Evolutionary conservation across 2,113 vertebrate genomes (phyloP).

Genomic region (Pyxicephalus adspersus): DNA sequence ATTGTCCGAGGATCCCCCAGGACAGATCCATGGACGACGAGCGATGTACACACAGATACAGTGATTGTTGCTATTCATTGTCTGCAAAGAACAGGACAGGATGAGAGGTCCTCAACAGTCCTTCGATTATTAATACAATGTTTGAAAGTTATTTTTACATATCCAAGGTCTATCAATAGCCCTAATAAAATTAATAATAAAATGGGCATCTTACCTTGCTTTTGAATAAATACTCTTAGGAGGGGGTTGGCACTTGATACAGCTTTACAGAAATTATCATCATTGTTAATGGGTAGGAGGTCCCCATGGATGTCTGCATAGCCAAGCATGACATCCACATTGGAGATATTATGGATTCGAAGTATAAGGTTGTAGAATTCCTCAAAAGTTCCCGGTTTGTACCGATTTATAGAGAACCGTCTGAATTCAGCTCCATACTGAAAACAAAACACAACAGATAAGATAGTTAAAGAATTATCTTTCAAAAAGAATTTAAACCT

Average conservation of each 20-base stretch:
- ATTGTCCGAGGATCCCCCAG: no score
- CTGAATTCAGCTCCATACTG: slow-evolving; percentile 98
- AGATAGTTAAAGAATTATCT: neutral
- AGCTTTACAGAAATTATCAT: slow-evolving; percentile 97
- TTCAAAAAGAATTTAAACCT: no score
- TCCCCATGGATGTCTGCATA: slow-evolving; percentile 96
- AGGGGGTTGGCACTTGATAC: slow-evolving; percentile 92
- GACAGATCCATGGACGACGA: no score
- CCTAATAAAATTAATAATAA: neutral
- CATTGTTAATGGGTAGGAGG: slow-evolving; percentile 97
- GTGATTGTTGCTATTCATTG: no score
- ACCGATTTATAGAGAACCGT: slow-evolving; percentile 91
- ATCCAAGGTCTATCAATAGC: neutral
- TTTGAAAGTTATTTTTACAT: no score
- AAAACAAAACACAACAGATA: slow-evolving; percentile 56
- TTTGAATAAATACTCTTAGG: slow-evolving; percentile 95
- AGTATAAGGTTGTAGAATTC: slow-evolving; percentile 97
- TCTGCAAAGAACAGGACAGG: no score
- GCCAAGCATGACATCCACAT: slow-evolving; percentile 91
- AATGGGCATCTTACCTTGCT: slow-evolving; percentile 80
- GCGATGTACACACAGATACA: no score
- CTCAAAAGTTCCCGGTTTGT: slow-evolving; percentile 93
- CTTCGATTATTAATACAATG: no score
- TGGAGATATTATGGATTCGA: slow-evolving; percentile 90
- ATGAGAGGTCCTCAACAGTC: no score